These are phyloP conservation scores for Malaclemys terrapin DNA, from an alignment of 2,113 vertebrate species.

Conservation along the genomic window DNA sequence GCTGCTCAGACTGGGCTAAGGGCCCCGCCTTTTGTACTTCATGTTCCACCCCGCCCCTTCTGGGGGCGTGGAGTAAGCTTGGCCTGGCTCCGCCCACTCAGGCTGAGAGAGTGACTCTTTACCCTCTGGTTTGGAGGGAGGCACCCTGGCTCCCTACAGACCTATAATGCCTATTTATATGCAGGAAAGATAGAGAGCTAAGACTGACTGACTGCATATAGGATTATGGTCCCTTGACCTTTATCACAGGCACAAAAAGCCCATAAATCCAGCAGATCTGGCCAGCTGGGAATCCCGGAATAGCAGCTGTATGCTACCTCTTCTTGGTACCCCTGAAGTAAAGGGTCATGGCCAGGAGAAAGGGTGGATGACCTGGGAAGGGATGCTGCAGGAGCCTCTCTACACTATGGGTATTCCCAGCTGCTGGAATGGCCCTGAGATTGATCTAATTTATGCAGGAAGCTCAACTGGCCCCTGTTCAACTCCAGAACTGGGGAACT, in stretches of 20 bases:
- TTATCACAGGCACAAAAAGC: background rate
- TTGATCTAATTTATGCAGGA: background rate
- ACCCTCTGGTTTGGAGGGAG: no score
- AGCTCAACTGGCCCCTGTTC: background rate
- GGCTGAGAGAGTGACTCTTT: no score
- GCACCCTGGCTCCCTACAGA: no score
- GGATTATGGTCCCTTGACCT: background rate
- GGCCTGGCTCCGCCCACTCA: no score
- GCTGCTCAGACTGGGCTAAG: no score
- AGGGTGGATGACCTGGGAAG: background rate
- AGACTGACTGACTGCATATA: rapidly evolving
- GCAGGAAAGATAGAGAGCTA: background rate
- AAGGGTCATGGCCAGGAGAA: background rate
- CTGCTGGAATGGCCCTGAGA: background rate
- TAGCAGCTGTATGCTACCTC: background rate
- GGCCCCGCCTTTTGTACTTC: no score
- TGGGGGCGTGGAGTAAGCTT: no score
- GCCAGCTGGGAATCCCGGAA: background rate
- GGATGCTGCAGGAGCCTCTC: background rate
- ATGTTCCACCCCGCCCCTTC: no score
- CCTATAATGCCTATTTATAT: background rate
- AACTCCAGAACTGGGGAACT: background rate
- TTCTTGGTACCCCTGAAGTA: background rate
- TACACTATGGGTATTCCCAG: background rate
- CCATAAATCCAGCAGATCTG: no score